Base-by-base conservation (phyloP, 1,140 invertebrate genomes). In the Caenorhabditis latens region DNA sequence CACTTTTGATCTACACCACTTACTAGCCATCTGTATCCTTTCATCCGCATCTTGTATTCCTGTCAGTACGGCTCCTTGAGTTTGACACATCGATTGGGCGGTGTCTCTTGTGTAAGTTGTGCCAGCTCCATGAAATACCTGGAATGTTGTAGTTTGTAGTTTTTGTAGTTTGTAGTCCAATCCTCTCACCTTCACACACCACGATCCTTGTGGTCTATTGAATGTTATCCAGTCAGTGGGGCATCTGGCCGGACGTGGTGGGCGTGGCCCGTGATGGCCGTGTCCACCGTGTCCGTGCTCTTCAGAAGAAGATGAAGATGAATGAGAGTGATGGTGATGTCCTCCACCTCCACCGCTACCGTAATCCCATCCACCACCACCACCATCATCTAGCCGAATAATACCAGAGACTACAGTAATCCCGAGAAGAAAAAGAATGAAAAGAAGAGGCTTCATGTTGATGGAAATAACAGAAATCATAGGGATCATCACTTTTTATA, bases 331-430 rank as follows among this genome's bases (percentile, higher is more conserved):
- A 32, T 32, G 32, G 32, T 32, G 32, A 32, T 32, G 1, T 32
- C 32, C 32, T 1, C 32, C 32, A 5, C 16, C 8, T 19, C 6
- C 13, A 16, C 19, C 13, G 6, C 7, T n/a, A 58, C 57, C 19
- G 50, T 16, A 9, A 11, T 50, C 14, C 14, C 50, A 9, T 4
- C 40, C 13, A 14, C 42, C 65, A 11, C 40, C 42, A 43, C 7
- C 13, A 16, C 65, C 65, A 1, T 21, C 42, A 8, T 16, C 40
- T 46, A 14, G 40, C 14, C 5, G 6, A 32, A 63, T 6, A 32
- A 63, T 4, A 16, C 55, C 55, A n/a, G 57, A 63, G 32, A 40
- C 61, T 63, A 63, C 61, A 63, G 61, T 63, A 63, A 63, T 63
- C 61, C 61, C 24, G 8, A 58, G n/a, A 58, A 58, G 57, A 4